A percentile compares a stretch with the other conserved stretches of the same genome.
Conservation (phyloP, 1,140 invertebrate species). For the Latrodectus geometricus region DNA sequence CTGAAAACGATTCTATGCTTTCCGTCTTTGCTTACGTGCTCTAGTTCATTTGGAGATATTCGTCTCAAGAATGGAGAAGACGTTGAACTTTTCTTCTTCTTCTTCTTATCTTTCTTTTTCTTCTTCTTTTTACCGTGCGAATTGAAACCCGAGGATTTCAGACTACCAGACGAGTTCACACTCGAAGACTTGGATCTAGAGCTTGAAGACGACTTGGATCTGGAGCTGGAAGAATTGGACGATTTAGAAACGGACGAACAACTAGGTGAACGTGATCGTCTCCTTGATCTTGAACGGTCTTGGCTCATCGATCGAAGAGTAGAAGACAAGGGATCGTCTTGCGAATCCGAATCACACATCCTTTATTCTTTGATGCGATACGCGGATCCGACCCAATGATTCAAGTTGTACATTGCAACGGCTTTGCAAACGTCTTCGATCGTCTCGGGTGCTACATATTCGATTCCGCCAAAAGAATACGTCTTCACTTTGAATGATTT, state of each 20-base stretch:
- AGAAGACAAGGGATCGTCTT: neutral
- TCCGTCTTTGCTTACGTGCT: too few species aligned
- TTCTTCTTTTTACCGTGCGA: neutral
- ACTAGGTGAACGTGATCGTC: neutral
- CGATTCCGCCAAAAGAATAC: neutral
- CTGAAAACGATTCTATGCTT: neutral
- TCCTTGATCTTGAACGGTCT: neutral
- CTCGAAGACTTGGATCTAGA: neutral
- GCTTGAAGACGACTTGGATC: neutral
- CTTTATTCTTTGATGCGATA: constrained; percentile 12
- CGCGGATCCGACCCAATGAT: constrained; percentile 7
- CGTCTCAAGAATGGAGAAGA: neutral
- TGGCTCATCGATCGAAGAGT: neutral
- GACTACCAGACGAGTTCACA: neutral
- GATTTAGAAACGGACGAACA: neutral
- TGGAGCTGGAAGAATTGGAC: neutral
- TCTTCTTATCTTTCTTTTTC: too few species aligned
- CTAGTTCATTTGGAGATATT: neutral
- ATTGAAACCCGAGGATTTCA: neutral
- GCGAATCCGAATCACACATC: neutral
- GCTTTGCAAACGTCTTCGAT: constrained; percentile 3
- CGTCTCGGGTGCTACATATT: neutral
- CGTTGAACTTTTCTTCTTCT: neutral
- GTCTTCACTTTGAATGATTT: neutral
- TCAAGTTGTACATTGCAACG: constrained; percentile 5